Base-by-base conservation (phyloP, 2,888 invertebrate genomes). In the Cataglyphis altisquamis region DNA sequence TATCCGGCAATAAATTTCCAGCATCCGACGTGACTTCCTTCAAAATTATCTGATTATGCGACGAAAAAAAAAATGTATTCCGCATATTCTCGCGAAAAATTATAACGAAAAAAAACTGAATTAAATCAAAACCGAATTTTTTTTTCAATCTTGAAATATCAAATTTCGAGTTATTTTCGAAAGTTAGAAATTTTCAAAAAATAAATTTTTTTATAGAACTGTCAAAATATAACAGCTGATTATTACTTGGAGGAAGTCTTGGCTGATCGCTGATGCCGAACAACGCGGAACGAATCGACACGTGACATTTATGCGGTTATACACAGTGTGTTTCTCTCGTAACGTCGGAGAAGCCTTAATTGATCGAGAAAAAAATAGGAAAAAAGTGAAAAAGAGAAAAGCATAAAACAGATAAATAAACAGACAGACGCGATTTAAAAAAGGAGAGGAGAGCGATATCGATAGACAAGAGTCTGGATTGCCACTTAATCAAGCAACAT, bases 261-360 rank as follows among this genome's bases (percentile, higher is more conserved):
- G 66, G 25, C 45, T 80, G 52, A 18, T 72, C 32, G n/a, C 32
- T 18, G 8, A 52, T 21, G 41, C 18, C 78, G 57, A 45, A 32
- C 12, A 80, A 32, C 25, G 78, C 32, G 57, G 57, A 12, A 73
- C 78, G 45, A 60, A 73, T 73, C 73, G 57, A 41, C 32, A 45
- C 41, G 57, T 39, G 45, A 60, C 45, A 70, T 66, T 67, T 81
- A 21, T 72, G 64, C 57, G 67, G 41, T 86, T 63, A 64, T 85
- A 87, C 88, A 87, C 84, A 88, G 88, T 89, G 88, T 72, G 78
- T 85, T 84, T 74, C 77, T 64, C 72, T 83, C 72, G 64, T 36
- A 29, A 48, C 70, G 55, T 52, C 36, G 29, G 32, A 60, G 12
- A 68, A 77, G 57, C 39, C 72, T 78, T 45, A 62, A 67, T 52